Conservation (phyloP, 2,888 invertebrate genomes). For the Pyrrhia umbra region DNA sequence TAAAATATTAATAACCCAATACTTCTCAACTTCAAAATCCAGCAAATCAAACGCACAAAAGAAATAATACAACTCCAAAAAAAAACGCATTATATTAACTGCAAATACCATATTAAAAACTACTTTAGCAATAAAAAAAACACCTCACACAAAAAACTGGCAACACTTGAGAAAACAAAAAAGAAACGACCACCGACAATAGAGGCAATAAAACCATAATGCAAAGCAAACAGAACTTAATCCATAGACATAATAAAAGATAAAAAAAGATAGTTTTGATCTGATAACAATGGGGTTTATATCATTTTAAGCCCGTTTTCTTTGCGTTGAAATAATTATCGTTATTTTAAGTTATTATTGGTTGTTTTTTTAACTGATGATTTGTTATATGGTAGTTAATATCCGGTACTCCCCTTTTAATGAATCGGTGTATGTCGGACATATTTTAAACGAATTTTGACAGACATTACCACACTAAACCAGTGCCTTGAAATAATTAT, state of each 20-base stretch:
- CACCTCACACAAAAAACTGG: conserved; percentile 36
- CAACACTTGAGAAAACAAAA: conserved; percentile 67
- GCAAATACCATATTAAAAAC: conserved; percentile 31
- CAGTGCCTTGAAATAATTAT: too few relatives aligned
- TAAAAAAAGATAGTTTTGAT: conserved; percentile 68
- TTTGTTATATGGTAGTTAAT: conserved; percentile 45
- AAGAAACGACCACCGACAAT: conserved; percentile 54
- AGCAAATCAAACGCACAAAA: conserved; percentile 31
- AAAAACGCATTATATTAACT: conserved; percentile 13
- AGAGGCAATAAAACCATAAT: conserved; percentile 57
- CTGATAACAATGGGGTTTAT: conserved; percentile 58
- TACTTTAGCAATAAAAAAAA: conserved; percentile 25
- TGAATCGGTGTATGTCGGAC: conserved; percentile 34
- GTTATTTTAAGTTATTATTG: conserved; percentile 45
- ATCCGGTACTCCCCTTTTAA: conserved; percentile 30
- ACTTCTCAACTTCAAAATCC: not conserved
- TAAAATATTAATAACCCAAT: conserved; percentile 11
- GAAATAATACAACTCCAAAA: conserved; percentile 21
- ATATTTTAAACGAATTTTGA: not conserved
- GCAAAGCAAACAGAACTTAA: conserved; percentile 61
- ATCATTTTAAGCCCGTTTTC: conserved; percentile 52
- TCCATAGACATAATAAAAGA: conserved; percentile 64
- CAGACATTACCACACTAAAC: too few relatives aligned
- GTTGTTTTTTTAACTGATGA: conserved; percentile 44
- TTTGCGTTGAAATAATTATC: conserved; percentile 50